phyloP scores from a whole-genome alignment of 2,113 vertebrate species.

The Naja naja region DNA sequence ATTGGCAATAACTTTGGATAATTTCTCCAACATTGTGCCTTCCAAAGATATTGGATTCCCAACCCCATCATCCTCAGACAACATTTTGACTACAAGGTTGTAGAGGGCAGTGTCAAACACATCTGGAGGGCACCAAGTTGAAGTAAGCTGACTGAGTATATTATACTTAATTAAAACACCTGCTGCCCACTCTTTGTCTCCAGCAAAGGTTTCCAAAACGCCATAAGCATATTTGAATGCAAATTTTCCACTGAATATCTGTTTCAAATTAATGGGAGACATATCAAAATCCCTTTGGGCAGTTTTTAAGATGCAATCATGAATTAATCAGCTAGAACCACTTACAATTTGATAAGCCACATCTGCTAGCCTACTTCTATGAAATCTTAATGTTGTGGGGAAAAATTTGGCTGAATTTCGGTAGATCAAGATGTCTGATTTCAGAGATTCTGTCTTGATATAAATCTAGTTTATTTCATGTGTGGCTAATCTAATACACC shows the following conservation, averaged over 20 bases:
- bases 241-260: constrained; percentile 6
- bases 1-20: not conserved
- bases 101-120: not conserved
- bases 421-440: not conserved
- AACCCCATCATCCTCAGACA: not conserved
- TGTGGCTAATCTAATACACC: not conserved
- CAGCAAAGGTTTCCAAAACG: not conserved
- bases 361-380: not conserved
- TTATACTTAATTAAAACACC: not conserved
- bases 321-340: not conserved
- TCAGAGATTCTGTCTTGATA: not conserved
- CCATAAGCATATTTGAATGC: not conserved
- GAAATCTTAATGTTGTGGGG: not conserved
- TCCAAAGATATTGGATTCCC: not conserved
- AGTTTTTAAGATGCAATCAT: not conserved
- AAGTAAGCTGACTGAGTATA: not conserved
- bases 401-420: not conserved
- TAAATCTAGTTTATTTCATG: not conserved
- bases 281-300: not conserved
- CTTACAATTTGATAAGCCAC: not conserved
- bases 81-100: not conserved
- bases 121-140: not conserved
- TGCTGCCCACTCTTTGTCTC: not conserved
- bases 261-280: not conserved
- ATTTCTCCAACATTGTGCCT: not conserved